These are phyloP conservation scores for Grantiella picta DNA, from an alignment of 2,113 vertebrate genomes.

Conservation along the genomic window DNA sequence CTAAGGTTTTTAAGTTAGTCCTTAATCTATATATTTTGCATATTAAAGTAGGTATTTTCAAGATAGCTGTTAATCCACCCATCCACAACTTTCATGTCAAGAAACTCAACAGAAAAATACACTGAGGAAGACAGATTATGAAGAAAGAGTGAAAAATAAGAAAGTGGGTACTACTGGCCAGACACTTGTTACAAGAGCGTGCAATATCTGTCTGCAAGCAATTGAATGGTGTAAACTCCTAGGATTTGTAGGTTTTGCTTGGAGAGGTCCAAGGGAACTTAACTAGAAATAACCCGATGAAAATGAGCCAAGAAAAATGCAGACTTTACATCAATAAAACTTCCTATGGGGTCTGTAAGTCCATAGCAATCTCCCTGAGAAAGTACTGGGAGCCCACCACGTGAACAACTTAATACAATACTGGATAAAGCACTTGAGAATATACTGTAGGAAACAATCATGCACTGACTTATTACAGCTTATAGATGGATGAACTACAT, in stretches of 20 bases:
- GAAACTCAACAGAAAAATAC: neutral
- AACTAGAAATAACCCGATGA: neutral
- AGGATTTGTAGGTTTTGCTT: neutral
- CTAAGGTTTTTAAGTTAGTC: neutral
- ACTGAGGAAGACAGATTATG: neutral
- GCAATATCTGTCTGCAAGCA: neutral
- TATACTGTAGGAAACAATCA: neutral
- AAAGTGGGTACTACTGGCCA: neutral
- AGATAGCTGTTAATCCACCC: neutral
- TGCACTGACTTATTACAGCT: neutral
- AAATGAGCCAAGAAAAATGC: conserved; percentile 7
- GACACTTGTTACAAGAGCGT: neutral
- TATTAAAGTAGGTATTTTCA: neutral
- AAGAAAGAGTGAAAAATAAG: neutral
- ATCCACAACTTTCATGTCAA: neutral
- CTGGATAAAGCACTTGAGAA: neutral
- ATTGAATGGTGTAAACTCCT: neutral
- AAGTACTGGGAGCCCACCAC: neutral
- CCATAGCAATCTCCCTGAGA: neutral
- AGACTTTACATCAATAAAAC: neutral
- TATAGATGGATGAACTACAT: neutral
- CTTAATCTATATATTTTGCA: neutral
- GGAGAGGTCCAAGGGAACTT: neutral
- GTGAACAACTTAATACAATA: conserved; percentile 42
- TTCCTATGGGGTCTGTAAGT: conserved; percentile 15